Base-by-base conservation (phyloP, 1,140 invertebrate genomes). In the Hermetia illucens region DNA sequence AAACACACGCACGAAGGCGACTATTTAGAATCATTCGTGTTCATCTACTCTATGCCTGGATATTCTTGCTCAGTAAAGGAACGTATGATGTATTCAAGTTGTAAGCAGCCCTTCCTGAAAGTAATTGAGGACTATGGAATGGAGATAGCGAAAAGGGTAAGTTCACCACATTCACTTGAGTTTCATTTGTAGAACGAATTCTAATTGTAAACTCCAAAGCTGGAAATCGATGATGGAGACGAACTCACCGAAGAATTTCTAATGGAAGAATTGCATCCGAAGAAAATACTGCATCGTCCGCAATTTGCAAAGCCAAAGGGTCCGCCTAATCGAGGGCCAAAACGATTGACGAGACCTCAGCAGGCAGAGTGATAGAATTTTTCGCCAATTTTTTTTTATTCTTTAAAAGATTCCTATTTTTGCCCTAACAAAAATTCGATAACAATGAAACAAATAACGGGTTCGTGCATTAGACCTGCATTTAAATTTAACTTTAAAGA, bases 31-130 rank as follows among this genome's bases (percentile, higher is more conserved):
- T 82, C 75, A 52, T 52, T 69, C 91, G 86, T 98, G 33, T 97
- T 98, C 61, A 88, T 97, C 49, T 97, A 97, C 64, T 93, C 89
- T 9, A 95, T 96, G 87, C 92, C 92, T 16, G 90, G 89, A 6
- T 94, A 92, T 59, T 81, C 70, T 33, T 93, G 88, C 53, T 79
- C 86, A 41, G 88, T 97, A 43, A 94, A 93, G 62, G 91, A 97
- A 62, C 71, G 92, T 49, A 98, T 98, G 93, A 68, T 97, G 49
- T 98, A 97, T 65, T 96, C 92, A 2, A 94, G 90, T 47, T 95
- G 90, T 59, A 96, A 95, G 66, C 80, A 75, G 44, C 82, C 87
- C 15, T 71, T 97, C 32, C 65, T 90, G 17, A 77, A 86, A 43
- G 72, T 75, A 20, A 78, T 94, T 44, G 74, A 87, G 48, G 75